phyloP scores from a whole-genome alignment of 2,113 vertebrate genomes.

The Stigmatopora nigra region DNA sequence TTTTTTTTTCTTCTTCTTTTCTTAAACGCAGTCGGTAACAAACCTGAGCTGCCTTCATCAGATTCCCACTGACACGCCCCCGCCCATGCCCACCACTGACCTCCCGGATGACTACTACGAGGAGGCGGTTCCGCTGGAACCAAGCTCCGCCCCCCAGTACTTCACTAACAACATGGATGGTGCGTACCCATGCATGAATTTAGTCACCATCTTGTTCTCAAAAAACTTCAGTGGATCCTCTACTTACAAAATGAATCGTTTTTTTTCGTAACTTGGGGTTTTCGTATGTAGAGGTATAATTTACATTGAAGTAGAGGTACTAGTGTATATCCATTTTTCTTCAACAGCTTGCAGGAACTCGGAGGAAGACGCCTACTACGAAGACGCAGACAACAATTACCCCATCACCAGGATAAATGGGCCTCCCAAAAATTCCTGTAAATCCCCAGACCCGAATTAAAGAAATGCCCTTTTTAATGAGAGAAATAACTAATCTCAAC shows the following conservation, averaged over 20 bases:
- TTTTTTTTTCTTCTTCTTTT: background rate
- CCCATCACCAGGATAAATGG: conserved; percentile 83
- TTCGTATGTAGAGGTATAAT: no score
- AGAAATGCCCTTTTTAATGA: background rate
- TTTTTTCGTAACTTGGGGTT: no score
- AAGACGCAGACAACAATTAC: conserved; percentile 94
- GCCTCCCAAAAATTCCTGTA: conserved; percentile 87
- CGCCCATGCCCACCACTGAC: conserved; percentile 82
- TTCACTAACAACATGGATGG: conserved; percentile 85
- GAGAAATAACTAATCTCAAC: background rate
- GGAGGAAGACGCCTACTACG: conserved; percentile 87
- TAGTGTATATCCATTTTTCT: background rate
- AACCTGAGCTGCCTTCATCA: conserved; percentile 36
- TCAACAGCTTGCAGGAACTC: conserved; percentile 83
- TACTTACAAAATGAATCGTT: no score
- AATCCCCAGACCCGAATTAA: conserved; percentile 32
- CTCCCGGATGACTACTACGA: conserved; percentile 96
- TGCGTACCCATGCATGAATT: conserved; percentile 57
- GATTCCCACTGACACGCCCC: conserved; percentile 77
- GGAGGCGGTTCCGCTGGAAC: conserved; percentile 90
- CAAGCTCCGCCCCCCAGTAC: conserved; percentile 84
- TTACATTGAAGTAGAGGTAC: no score
- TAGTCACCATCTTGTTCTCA: background rate
- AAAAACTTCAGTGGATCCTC: no score
- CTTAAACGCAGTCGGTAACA: no score